Evolutionary conservation across 2,113 vertebrate genomes (phyloP).

Genomic region (Microtus pennsylvanicus): DNA sequence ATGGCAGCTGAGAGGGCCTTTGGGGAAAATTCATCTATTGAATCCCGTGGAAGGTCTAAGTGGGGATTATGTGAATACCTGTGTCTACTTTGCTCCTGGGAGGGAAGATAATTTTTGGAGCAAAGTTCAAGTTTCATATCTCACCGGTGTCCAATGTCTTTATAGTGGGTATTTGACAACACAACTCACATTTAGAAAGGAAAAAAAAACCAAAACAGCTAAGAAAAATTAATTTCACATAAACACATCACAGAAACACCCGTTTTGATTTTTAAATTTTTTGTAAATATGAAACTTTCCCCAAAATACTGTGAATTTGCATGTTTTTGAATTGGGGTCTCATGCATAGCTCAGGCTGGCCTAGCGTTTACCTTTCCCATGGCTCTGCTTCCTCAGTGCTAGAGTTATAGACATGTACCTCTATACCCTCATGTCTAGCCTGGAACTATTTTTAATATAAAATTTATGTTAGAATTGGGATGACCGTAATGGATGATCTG

Average conservation of each 20-base stretch:
- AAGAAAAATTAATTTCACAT: conserved; percentile 16
- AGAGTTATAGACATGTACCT: background rate
- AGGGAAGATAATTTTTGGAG: conserved; percentile 25
- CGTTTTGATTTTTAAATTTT: background rate
- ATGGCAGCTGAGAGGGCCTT: conserved; percentile 62
- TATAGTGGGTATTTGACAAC: background rate
- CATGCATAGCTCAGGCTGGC: background rate
- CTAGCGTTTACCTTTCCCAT: background rate
- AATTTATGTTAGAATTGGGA: conserved; percentile 48
- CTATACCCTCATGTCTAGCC: no score
- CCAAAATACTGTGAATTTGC: background rate
- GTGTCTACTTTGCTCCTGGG: conserved; percentile 19
- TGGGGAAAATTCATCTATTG: conserved; percentile 63
- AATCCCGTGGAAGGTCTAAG: conserved; percentile 15
- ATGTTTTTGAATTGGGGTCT: background rate
- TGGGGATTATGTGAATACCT: conserved; percentile 45
- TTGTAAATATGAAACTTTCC: background rate
- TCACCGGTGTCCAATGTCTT: background rate
- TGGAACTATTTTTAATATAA: background rate
- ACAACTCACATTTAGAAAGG: background rate
- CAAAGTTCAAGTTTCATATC: conserved; percentile 22
- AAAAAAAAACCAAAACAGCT: conserved; percentile 36
- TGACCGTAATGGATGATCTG: background rate
- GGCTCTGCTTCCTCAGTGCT: background rate
- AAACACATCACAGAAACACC: background rate